Conservation (phyloP, 2,797 vertebrate genomes). For the Lutjanus campechanus region DNA sequence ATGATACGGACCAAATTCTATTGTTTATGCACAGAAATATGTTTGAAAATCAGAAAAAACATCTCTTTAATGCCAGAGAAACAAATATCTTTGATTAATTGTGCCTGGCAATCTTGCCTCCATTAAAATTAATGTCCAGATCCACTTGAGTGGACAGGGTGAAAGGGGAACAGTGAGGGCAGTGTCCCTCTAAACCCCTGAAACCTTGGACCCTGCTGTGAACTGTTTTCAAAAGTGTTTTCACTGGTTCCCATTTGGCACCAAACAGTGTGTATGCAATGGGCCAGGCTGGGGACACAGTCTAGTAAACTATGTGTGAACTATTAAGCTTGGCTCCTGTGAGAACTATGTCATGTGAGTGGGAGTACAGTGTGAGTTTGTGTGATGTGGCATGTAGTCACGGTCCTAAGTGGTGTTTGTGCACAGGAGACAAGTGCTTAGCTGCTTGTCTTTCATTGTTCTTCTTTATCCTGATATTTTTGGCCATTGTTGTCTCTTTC, state of each 20-base stretch:
- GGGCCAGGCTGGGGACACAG: constrained; percentile 41
- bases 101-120: not conserved
- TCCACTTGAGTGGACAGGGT: constrained; percentile 27
- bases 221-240: constrained; percentile 51
- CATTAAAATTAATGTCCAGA: constrained; percentile 17
- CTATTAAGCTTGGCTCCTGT: constrained; percentile 45
- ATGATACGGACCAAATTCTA: not conserved
- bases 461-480: constrained; percentile 1
- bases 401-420: constrained; percentile 3
- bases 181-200: constrained; percentile 30
- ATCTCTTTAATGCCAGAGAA: not conserved
- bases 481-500: not conserved
- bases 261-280: constrained; percentile 31
- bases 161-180: constrained; percentile 49
- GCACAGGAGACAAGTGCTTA: not conserved
- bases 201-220: constrained; percentile 29
- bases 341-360: constrained; percentile 60
- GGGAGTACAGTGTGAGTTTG: constrained; percentile 27
- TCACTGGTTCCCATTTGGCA: constrained; percentile 57
- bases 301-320: constrained; percentile 62
- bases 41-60: not conserved
- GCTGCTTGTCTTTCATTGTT: constrained; percentile 15
- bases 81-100: constrained; percentile 1
- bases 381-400: constrained; percentile 12
- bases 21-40: not conserved